Base-by-base conservation (phyloP, 2,797 vertebrate genomes). In the Neosalanx taihuensis region DNA sequence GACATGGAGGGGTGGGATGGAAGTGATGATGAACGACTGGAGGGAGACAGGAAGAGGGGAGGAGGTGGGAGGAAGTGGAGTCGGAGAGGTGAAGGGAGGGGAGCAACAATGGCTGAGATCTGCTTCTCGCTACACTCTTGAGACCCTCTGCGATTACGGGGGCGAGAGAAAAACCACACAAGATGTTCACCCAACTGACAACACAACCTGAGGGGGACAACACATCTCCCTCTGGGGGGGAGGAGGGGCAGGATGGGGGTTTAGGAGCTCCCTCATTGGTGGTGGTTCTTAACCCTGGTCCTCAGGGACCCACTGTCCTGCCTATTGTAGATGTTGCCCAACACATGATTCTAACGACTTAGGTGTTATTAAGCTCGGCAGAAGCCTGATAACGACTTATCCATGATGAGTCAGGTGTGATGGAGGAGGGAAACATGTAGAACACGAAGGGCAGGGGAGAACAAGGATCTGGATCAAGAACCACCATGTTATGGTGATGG, bases 11-110 rank as follows among this genome's bases (percentile, higher is more conserved):
- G 87, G 84, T 88, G 85, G 82, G 79, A 88, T 88, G 84, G 75
- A 72, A 80, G 84, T 80, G 84, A 79, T 81, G 85, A 86, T 74
- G 82, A 88, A 86, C 75, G 85, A 88, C 86, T 89, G 82, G 78
- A 12, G 33, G 69, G 53, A 72, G 18, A 73, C 67, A 64, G 56
- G 23, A 23, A 58, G 56, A 79, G 79, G 79, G 84, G 49, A 33
- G 59, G 30, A 75, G 67, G 72, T 73, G 82, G 70, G 68, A 51
- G 74, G 74, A 64, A 74, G 83, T 37, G 73, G 23, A 26, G 23
- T 41, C 13, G 61, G n/a, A 51, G 76, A 82, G 81, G 83, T 83
- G 85, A 85, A 68, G 87, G 73, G 66, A 77, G 67, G 23, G 73
- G 76, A 76, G 76, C 76, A 81, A 85, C 75, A 83, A 85, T 72